Evolutionary conservation across 2,797 vertebrate genomes (phyloP), one percentile per base, ranked within the genome.

Genomic region (Furcifer pardalis): DNA sequence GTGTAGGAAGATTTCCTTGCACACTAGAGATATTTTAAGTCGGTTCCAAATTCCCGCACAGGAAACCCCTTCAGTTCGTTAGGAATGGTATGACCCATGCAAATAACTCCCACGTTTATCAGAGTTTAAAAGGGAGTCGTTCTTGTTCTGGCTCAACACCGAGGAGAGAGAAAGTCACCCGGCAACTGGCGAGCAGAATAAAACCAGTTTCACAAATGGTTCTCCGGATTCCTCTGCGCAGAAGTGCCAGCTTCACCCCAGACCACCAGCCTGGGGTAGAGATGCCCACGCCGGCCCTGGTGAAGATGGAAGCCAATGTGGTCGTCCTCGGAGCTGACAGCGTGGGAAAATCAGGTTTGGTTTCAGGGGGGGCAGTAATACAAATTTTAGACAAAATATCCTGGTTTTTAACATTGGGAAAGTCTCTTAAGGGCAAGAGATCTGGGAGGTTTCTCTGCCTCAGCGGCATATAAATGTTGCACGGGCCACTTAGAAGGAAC

Each of bases 281-380:
- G 63, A 4, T 84, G 46, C 85, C 94, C 0, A 69, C 85, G 42
- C 91, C 93, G 44, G 0, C 90, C 0, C 7, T 91, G 5, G 85
- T 93, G 42, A 95, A 90, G 77, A 91, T 97, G 96, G 97, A 97
- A 76, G 96, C 95, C 0, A 98, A 98, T 25, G 93, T 98, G 77
- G 94, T 97, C 1, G 91, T 98, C 0, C 91, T 98, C 90, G 97
- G 97, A 46, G 97, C 96, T 0, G 97, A 97, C 46, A 96, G 92
- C 0, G 97, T 98, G 19, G 97, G 97, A 2, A 98, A 98, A 91
- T 97, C 97, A 84, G 97, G 97, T 97, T 88, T 91, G 90, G 44
- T 32, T 44, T 49, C 21, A n/a, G n/a, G n/a, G n/a, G n/a, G n/a
- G n/a, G n/a, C n/a, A n/a, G n/a, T n/a, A n/a, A n/a, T n/a, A n/a